Evolutionary conservation across 92 coral and sea anemone genomes (phyloP).

Genomic region (Montipora capitata): DNA sequence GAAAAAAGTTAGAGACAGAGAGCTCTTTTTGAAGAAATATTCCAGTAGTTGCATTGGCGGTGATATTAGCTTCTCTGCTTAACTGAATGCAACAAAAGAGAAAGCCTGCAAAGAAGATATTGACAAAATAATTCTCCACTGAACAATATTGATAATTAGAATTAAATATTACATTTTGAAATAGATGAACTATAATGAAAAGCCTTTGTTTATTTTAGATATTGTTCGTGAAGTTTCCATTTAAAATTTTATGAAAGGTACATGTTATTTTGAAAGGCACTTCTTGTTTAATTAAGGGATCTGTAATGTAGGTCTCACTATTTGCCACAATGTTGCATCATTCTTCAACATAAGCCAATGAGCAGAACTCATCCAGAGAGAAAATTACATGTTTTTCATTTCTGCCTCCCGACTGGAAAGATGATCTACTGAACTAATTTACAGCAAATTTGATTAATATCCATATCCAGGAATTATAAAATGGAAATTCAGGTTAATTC

Average conservation of each 20-base stretch:
- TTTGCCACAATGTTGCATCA: too few relatives aligned
- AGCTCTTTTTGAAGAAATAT: slow-evolving; percentile 78
- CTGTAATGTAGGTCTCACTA: not conserved
- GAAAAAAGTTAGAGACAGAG: slow-evolving; percentile 50
- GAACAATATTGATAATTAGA: slow-evolving; percentile 21
- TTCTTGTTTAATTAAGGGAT: not conserved
- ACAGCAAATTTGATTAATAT: not conserved
- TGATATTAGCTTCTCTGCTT: slow-evolving; percentile 37
- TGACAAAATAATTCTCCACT: not conserved
- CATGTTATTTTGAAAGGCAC: not conserved
- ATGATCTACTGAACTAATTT: not conserved
- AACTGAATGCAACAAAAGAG: slow-evolving; percentile 14
- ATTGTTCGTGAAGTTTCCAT: not conserved
- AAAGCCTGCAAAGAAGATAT: slow-evolving; percentile 42
- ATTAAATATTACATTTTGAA: not conserved
- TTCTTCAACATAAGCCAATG: too few relatives aligned
- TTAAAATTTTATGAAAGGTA: not conserved
- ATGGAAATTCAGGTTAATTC: too few relatives aligned
- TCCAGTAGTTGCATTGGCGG: slow-evolving; percentile 64
- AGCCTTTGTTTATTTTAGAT: not conserved
- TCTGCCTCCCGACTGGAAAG: not conserved
- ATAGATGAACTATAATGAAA: not conserved
- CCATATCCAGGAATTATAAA: not conserved
- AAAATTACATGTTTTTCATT: not conserved
- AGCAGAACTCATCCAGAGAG: too few relatives aligned